These are phyloP conservation scores for Arenaria interpres DNA, from an alignment of 2,113 vertebrate genomes.

Conservation along the genomic window DNA sequence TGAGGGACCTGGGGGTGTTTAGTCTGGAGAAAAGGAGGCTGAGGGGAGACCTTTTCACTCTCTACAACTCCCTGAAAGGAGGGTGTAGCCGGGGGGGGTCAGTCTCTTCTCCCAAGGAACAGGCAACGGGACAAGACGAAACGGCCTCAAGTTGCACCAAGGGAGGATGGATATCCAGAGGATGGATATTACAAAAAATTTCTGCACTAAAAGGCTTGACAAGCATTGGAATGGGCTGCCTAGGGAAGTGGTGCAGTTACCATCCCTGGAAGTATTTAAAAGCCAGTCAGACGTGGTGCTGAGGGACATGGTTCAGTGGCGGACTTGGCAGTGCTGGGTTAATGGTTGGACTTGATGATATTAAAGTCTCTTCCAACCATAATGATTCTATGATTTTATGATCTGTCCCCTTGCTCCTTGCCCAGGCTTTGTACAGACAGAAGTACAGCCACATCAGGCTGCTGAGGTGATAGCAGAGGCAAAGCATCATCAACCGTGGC, in stretches of 20 bases:
- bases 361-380: background rate
- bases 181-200: background rate
- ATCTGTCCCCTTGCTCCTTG: background rate
- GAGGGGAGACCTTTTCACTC: background rate
- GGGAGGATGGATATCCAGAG: background rate
- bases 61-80: background rate
- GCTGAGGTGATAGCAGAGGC: background rate
- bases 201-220: background rate
- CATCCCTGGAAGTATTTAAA: background rate
- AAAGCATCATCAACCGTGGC: background rate
- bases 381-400: background rate
- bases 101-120: background rate
- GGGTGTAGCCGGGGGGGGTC: background rate
- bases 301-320: background rate
- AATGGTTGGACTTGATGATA: background rate
- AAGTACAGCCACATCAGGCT: background rate
- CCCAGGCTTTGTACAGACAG: background rate
- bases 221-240: background rate
- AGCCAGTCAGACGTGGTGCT: background rate
- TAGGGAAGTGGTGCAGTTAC: background rate
- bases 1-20: background rate
- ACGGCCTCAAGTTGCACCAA: background rate
- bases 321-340: background rate
- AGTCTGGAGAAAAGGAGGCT: background rate
- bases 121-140: background rate